Percentiles rank a stretch among this genome's conserved stretches.
Conservation (phyloP, 2,888 invertebrate species). For the Parnassius apollo region DNA sequence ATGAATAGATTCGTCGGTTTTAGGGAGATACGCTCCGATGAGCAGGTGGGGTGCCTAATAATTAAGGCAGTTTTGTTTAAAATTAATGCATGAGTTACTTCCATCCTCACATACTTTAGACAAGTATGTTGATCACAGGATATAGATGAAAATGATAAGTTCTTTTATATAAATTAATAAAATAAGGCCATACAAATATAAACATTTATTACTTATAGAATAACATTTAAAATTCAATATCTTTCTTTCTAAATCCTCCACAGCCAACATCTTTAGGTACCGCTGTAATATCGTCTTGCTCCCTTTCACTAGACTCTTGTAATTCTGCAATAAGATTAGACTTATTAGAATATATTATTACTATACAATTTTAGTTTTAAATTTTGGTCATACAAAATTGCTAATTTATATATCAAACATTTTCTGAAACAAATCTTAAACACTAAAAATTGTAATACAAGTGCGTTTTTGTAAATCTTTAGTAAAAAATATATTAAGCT, state of each 20-base stretch:
- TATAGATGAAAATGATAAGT: constrained; percentile 23
- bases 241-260: constrained; percentile 80
- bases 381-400: too few species aligned
- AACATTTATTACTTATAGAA: constrained; percentile 22
- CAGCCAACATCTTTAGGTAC: constrained; percentile 74
- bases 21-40: constrained; percentile 79
- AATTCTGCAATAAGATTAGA: constrained; percentile 74
- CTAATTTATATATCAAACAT: too few species aligned
- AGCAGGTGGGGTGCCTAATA: constrained; percentile 80
- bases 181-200: constrained; percentile 9
- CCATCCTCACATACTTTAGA: constrained; percentile 28
- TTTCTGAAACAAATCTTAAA: too few species aligned
- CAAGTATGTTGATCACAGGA: constrained; percentile 29
- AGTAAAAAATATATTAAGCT: too few species aligned
- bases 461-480: too few species aligned
- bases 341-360: not conserved
- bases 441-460: too few species aligned
- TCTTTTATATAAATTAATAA: not conserved
- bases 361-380: too few species aligned
- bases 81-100: constrained; percentile 67
- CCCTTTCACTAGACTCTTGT: constrained; percentile 82
- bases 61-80: constrained; percentile 77
- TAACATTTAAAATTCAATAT: constrained; percentile 83
- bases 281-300: constrained; percentile 81
- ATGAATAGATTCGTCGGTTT: constrained; percentile 77